Evolutionary conservation across 2,888 invertebrate genomes (phyloP).

Genomic region (Apoderus coryli): DNA sequence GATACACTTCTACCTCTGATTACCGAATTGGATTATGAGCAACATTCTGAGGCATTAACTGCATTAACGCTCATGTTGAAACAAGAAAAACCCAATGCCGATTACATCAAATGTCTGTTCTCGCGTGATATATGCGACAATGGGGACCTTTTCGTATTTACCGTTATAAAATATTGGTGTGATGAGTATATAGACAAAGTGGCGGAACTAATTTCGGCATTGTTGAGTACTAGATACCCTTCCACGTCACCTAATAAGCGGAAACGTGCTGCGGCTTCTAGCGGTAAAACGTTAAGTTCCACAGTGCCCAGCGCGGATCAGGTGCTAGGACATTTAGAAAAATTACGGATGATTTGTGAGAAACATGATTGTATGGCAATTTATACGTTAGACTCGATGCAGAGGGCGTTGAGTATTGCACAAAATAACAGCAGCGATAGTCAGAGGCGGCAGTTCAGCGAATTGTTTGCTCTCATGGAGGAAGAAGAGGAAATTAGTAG

Average conservation of each 20-base stretch:
- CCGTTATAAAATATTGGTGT: conserved; percentile 88
- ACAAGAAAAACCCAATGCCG: conserved; percentile 79
- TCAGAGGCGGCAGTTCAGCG: conserved; percentile 81
- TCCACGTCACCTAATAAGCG: conserved; percentile 82
- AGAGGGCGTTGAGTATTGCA: conserved; percentile 77
- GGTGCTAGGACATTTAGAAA: conserved; percentile 85
- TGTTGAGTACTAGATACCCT: conserved; percentile 70
- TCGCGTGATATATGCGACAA: conserved; percentile 37
- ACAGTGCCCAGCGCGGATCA: conserved; percentile 69
- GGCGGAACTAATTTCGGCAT: conserved; percentile 62
- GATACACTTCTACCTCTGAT: conserved; percentile 72
- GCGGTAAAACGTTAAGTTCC: conserved; percentile 44
- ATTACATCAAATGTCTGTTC: conserved; percentile 71
- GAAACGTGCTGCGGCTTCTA: conserved; percentile 50
- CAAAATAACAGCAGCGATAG: conserved; percentile 69
- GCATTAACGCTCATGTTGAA: conserved; percentile 82
- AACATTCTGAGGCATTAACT: conserved; percentile 86
- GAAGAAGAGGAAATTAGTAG: conserved; percentile 60
- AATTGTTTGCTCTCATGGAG: conserved; percentile 79
- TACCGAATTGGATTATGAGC: conserved; percentile 64
- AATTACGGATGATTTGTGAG: conserved; percentile 63
- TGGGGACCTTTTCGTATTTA: conserved; percentile 78
- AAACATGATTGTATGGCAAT: conserved; percentile 57
- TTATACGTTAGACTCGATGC: conserved; percentile 82
- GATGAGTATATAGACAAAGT: conserved; percentile 82